Percentiles rank a stretch among this genome's conserved stretches.
These are phyloP conservation scores for Diadophis punctatus DNA, from an alignment of 2,113 vertebrate species.

Conservation along the genomic window DNA sequence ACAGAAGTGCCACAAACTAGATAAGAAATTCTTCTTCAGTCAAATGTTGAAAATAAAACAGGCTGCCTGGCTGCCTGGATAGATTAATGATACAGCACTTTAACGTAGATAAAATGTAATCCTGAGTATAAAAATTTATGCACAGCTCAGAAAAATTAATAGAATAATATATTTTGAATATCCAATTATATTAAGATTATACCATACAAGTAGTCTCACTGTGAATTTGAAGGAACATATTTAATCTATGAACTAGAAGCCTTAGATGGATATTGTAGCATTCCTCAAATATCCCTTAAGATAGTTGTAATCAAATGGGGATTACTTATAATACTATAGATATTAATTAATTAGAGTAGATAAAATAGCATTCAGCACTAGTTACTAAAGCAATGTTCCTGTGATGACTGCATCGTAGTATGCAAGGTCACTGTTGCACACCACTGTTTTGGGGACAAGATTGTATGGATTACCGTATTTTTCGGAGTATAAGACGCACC, in stretches of 20 bases:
- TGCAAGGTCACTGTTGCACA: neutral
- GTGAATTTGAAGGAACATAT: neutral
- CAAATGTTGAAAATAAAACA: neutral
- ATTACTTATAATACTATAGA: neutral
- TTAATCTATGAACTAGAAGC: neutral
- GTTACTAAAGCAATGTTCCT: neutral
- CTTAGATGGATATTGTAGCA: neutral
- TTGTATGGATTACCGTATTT: neutral
- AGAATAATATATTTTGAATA: neutral
- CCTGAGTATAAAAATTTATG: constrained; percentile 19
- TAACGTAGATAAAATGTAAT: neutral
- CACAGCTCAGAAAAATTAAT: constrained; percentile 9
- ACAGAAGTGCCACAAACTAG: neutral
- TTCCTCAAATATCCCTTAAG: neutral
- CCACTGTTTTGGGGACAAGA: neutral
- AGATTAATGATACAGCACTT: neutral
- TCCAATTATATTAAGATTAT: neutral
- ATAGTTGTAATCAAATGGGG: neutral
- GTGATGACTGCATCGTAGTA: neutral
- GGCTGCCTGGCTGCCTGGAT: neutral
- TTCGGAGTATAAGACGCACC: too few relatives aligned
- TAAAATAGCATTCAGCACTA: neutral
- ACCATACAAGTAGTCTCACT: neutral
- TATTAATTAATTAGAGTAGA: neutral
- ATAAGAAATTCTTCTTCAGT: neutral